Conservation (phyloP, 2,888 invertebrate species). For the Eudasyphora cyanicolor region DNA sequence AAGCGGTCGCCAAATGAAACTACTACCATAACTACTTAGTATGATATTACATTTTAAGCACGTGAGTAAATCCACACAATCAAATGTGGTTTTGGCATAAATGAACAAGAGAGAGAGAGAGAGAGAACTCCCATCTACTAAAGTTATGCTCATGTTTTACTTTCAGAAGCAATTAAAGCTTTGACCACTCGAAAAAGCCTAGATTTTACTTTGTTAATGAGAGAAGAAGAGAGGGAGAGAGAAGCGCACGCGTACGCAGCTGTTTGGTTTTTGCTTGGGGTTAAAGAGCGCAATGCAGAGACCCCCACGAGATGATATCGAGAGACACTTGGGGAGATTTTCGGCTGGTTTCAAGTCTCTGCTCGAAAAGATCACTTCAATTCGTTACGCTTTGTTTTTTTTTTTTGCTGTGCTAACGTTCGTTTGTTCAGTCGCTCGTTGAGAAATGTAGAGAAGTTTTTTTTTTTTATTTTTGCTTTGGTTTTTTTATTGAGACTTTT, state of each 20-base stretch:
- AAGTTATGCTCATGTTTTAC: neutral
- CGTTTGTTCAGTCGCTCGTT: neutral
- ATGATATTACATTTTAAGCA: constrained; percentile 41
- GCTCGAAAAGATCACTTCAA: constrained; percentile 13
- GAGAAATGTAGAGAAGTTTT: constrained; percentile 28
- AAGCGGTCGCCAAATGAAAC: neutral
- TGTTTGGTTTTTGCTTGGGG: neutral
- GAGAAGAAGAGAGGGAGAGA: neutral
- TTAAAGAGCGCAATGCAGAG: no score
- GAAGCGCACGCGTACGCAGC: neutral
- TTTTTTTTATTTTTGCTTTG: neutral
- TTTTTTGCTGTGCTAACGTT: neutral
- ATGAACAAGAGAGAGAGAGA: neutral
- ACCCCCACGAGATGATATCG: neutral
- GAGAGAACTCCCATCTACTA: neutral
- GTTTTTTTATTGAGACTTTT: constrained; percentile 11
- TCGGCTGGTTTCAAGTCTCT: neutral
- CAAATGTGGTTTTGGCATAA: neutral
- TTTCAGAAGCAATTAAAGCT: neutral
- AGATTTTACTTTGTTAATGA: neutral
- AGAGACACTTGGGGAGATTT: no score
- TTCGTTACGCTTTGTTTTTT: constrained; percentile 45
- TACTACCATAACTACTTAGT: neutral
- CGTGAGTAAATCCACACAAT: constrained; percentile 52
- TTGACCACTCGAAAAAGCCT: neutral